Evolutionary conservation across 92 coral and sea anemone genomes (phyloP).

Genomic region (Paragorgia papillata): DNA sequence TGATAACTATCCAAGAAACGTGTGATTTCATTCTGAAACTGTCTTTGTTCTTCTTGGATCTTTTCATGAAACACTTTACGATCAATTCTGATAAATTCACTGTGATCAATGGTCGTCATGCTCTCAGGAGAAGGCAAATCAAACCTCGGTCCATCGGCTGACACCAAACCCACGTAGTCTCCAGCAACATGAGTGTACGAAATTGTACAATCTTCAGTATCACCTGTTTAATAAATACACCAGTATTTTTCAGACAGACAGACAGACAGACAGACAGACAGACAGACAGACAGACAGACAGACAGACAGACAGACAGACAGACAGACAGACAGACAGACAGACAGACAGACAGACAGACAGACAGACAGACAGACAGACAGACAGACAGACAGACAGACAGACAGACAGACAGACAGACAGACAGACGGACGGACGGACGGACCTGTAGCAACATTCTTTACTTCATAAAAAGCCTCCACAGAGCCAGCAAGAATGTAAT

Average conservation of each 20-base stretch:
- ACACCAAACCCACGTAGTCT: conserved; percentile 84
- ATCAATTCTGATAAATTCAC: conserved; percentile 86
- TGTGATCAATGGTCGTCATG: conserved; percentile 70
- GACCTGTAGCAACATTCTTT: conserved; percentile 52
- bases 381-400: too few species aligned
- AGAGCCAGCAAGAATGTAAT: conserved; percentile 85
- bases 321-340: too few species aligned
- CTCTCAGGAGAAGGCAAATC: conserved; percentile 89
- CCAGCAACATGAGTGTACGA: conserved; percentile 93
- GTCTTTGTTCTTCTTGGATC: conserved; percentile 71
- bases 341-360: too few species aligned
- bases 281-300: too few species aligned
- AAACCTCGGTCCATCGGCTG: conserved; percentile 83
- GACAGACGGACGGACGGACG: too few species aligned
- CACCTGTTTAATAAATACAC: too few species aligned
- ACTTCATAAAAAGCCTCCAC: conserved; percentile 81
- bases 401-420: too few species aligned
- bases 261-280: too few species aligned
- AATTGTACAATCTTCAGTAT: conserved; percentile 56
- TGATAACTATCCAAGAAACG: conserved; percentile 61
- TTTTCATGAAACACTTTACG: conserved; percentile 77
- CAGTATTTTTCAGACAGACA: too few species aligned
- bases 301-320: too few species aligned
- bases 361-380: too few species aligned
- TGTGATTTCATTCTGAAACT: conserved; percentile 76